These are phyloP conservation scores for Spilarctia lutea DNA, from an alignment of 2,888 invertebrate species.

Conservation along the genomic window DNA sequence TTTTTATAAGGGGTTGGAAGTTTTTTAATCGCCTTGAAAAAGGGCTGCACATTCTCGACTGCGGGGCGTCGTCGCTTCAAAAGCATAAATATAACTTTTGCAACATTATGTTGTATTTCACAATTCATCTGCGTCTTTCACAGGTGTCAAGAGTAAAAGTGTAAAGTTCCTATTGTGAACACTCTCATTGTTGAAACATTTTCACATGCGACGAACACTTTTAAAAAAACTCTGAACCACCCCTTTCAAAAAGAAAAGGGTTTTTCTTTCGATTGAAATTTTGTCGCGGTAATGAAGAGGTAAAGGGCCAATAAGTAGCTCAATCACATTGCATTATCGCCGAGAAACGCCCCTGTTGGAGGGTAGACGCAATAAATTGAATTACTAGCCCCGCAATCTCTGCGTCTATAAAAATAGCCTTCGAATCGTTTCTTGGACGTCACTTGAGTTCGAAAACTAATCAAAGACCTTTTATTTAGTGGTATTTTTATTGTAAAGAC, in stretches of 20 bases:
- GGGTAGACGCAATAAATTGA: slow-evolving; percentile 79
- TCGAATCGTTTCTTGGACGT: slow-evolving; percentile 57
- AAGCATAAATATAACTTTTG: slow-evolving; percentile 58
- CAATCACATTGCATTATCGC: slow-evolving; percentile 82
- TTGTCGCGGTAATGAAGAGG: slow-evolving; percentile 75
- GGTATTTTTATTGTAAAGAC: slow-evolving; percentile 39
- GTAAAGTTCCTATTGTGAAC: slow-evolving; percentile 72
- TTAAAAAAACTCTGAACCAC: slow-evolving; percentile 39
- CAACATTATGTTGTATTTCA: slow-evolving; percentile 54
- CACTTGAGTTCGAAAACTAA: slow-evolving; percentile 51
- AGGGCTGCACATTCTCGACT: slow-evolving; percentile 57
- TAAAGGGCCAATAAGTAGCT: slow-evolving; percentile 82
- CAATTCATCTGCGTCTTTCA: slow-evolving; percentile 69
- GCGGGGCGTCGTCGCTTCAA: slow-evolving; percentile 47
- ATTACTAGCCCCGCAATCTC: slow-evolving; percentile 75
- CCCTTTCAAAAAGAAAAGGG: slow-evolving; percentile 46
- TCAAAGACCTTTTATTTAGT: slow-evolving; percentile 63
- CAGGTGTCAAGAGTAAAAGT: slow-evolving; percentile 73
- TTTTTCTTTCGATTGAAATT: slow-evolving; percentile 63
- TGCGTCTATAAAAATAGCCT: slow-evolving; percentile 73
- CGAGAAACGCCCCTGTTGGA: slow-evolving; percentile 63
- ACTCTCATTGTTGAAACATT: slow-evolving; percentile 64
- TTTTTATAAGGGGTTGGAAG: slow-evolving; percentile 61
- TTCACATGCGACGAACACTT: slow-evolving; percentile 58
- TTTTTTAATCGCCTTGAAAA: slow-evolving; percentile 74